phyloP scores from a whole-genome alignment of 2,888 invertebrate genomes.

The Drosophila pseudotakahashii region DNA sequence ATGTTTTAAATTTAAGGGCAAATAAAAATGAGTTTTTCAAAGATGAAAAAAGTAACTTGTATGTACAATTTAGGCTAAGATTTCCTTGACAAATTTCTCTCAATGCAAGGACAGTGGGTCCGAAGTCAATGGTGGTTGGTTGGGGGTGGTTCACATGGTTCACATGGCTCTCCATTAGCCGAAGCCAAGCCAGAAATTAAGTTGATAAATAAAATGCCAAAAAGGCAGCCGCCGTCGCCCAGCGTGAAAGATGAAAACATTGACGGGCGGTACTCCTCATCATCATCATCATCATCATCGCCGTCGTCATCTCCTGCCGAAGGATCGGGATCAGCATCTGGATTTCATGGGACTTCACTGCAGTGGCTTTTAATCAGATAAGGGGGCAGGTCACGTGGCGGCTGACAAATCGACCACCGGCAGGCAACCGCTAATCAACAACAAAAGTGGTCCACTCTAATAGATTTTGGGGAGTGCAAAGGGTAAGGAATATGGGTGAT shows the following conservation, averaged over 20 bases:
- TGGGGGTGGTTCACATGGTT: slow-evolving; percentile 5
- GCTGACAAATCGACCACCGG: slow-evolving; percentile 37
- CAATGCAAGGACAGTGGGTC: slow-evolving; percentile 1
- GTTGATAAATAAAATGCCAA: slow-evolving; percentile 71
- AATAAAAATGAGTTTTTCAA: no score
- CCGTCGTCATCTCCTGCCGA: slow-evolving; percentile 6
- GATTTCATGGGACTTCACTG: not conserved
- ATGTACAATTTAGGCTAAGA: no score
- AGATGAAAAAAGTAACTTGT: no score
- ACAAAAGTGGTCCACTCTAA: slow-evolving; percentile 4
- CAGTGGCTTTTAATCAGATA: slow-evolving; percentile 9
- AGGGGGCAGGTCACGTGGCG: slow-evolving; percentile 42
- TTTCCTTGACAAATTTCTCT: not conserved
- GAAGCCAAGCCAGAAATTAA: slow-evolving; percentile 70
- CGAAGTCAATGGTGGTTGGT: slow-evolving; percentile 15
- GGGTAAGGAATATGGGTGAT: not conserved
- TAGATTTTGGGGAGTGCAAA: not conserved
- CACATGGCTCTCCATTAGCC: slow-evolving; percentile 63
- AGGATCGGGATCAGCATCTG: slow-evolving; percentile 11
- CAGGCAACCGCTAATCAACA: slow-evolving; percentile 16
- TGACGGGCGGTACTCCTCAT: slow-evolving; percentile 16
- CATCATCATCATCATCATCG: slow-evolving; percentile 8
- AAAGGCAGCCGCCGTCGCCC: slow-evolving; percentile 54
- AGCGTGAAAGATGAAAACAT: slow-evolving; percentile 68
- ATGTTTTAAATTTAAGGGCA: no score